Conservation (phyloP, 2,113 vertebrate genomes). For the Bubo scandiacus region DNA sequence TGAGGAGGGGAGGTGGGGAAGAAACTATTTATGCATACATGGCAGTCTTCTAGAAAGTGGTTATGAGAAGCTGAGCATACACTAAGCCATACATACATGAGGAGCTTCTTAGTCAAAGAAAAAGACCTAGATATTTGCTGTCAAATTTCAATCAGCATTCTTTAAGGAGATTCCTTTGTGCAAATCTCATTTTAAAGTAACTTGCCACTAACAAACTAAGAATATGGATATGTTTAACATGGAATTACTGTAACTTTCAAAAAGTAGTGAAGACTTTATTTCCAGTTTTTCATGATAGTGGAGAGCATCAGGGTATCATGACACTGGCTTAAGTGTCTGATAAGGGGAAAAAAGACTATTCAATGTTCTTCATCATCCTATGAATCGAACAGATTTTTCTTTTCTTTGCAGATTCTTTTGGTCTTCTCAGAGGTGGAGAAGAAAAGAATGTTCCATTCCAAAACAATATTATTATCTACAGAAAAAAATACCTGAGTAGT, state of each 20-base stretch:
- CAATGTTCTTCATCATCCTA: background rate
- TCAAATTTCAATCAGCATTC: background rate
- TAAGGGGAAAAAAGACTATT: background rate
- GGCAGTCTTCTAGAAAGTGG: background rate
- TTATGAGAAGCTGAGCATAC: background rate
- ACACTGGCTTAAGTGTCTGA: background rate
- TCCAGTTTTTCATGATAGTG: background rate
- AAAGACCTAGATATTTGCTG: background rate
- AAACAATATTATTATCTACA: background rate
- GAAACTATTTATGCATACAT: background rate
- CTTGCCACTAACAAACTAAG: background rate
- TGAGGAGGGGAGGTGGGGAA: fast-evolving
- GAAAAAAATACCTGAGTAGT: background rate
- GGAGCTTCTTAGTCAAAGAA: background rate
- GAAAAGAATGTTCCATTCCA: background rate
- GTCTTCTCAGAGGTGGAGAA: background rate
- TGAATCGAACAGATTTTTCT: background rate
- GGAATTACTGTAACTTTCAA: background rate
- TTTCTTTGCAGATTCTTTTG: background rate
- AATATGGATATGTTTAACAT: background rate
- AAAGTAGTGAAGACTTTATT: background rate
- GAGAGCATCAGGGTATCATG: background rate
- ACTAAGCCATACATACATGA: fast-evolving
- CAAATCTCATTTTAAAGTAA: background rate
- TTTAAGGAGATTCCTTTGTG: background rate